Base-by-base conservation (phyloP, 2,797 vertebrate genomes). In the Enteromius fasciolatus region DNA sequence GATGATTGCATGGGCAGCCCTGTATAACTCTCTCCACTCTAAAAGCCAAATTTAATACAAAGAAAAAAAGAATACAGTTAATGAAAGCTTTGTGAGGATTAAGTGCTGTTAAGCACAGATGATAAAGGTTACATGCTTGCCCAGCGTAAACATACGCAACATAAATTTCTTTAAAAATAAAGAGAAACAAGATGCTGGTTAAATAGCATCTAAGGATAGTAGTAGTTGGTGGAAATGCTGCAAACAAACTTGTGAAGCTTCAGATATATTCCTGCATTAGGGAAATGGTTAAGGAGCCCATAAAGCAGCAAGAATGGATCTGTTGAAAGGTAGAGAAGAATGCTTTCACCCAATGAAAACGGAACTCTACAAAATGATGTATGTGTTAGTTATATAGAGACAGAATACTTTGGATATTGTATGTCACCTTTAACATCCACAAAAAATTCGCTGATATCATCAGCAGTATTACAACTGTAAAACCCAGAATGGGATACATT, bases 351-450 rank as follows among this genome's bases (percentile, higher is more conserved):
- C 54, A 85, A 78, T 85, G 66, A 75, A 76, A 70, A 63, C 69
- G 28, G 73, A 85, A 82, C 69, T 86, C 86, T 84, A 89, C 75
- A 81, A 67, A 68, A 41, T 84, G 85, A 86, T 83, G 80, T 85
- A 81, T 84, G 88, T 87, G 90, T 92, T 92, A 91, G 90, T 90
- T 86, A 80, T 83, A 39, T 86, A 80, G 9, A 41, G 39, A 84
- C 68, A 86, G 76, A 66, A 82, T 77, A 52, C 76, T 85, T 82
- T 87, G 85, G 87, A 90, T 90, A 93, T 85, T 89, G 87, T 78
- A 86, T 91, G 95, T 98, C 93, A 99, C 97, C 97, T 92, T 93
- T 92, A 88, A 97, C 95, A 87, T 96, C 95, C 88, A 95, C 91
- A 23, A 88, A 93, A 94, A 97, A 96, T 88, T 91, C 92, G 87